A percentile compares a stretch with the other conserved stretches of the same genome.
phyloP scores from a whole-genome alignment of 2,797 vertebrate species.

The Micrastur ruficollis region DNA sequence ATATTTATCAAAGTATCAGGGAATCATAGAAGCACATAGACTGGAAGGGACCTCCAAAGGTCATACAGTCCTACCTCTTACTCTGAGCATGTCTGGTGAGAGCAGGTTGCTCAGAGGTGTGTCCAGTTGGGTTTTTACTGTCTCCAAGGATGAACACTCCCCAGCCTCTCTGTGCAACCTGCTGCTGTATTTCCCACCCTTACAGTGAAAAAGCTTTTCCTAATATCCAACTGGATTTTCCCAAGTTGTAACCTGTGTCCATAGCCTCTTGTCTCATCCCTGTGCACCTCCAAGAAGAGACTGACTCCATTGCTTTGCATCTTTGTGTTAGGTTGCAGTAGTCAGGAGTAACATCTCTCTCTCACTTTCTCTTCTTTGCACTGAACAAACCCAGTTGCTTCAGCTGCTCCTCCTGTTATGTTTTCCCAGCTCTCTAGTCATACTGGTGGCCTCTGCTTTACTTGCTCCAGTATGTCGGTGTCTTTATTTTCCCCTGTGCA shows the following conservation, averaged over 20 bases:
- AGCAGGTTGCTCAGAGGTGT: neutral
- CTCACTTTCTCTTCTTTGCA: neutral
- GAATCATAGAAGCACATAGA: neutral
- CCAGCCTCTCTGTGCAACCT: neutral
- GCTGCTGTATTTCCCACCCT: neutral
- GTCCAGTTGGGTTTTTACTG: neutral
- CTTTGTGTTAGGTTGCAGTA: neutral
- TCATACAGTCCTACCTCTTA: neutral
- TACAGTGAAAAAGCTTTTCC: neutral
- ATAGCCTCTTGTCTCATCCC: neutral
- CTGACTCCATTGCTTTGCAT: neutral
- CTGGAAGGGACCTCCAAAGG: neutral
- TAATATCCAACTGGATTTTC: accelerated
- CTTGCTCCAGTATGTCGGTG: neutral
- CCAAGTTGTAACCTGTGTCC: neutral
- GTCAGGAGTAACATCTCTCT: neutral
- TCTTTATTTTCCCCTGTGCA: neutral
- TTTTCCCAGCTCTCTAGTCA: neutral
- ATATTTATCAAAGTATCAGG: neutral
- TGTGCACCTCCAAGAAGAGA: neutral
- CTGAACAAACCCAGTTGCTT: neutral
- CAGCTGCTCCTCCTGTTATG: neutral
- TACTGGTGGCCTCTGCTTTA: neutral
- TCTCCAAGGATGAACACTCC: neutral
- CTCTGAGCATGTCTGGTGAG: neutral